Base-by-base conservation (phyloP, 2,888 invertebrate genomes). In the Leistus spinibarbis region DNA sequence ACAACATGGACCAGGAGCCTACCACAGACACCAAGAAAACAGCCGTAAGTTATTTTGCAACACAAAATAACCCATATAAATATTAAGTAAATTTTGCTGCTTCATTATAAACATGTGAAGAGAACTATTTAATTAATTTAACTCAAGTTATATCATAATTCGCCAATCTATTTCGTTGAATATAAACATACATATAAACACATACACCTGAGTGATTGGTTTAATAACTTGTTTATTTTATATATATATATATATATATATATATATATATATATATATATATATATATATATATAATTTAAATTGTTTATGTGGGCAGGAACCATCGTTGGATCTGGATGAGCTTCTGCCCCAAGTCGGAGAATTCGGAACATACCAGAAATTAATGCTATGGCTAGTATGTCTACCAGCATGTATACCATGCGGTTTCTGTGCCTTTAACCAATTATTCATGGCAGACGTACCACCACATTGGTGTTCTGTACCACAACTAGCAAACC, bases 371-470 rank as follows among this genome's bases (percentile, higher is more conserved):
- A 89, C 89, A 54, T 97, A 96, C 85, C 97, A 97, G 84, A 95
- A 94, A 84, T 86, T 93, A 69, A 87, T 96, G 77, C 87, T 95
- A 20, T 95, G 95, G 91, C 88, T 96, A 69, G 92, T 97, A 76
- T 95, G 96, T 81, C 87, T 96, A 77, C 95, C 96, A 16, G 95
- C 96, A 2, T 95, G 96, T 82, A 90, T 97, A 80, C 95, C 96
- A 0, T 95, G 96, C 81, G 96, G 95, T 27, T 96, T 95, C 86
- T 94, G 95, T 85, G 96, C 96, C 3, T 96, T 97, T 86, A 96
- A 95, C 86, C 96, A 96, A 86, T 89, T 97, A 54, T 97, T 97
- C 86, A 95, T 97, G 94, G 91, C 95, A 3, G 93, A 95, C 80
- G 90, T 92, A 53, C 96, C 96, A 0, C 91, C 92, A 60, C 93